Base-by-base conservation (phyloP, 2,888 invertebrate genomes). In the Leptopilina drosophilae region DNA sequence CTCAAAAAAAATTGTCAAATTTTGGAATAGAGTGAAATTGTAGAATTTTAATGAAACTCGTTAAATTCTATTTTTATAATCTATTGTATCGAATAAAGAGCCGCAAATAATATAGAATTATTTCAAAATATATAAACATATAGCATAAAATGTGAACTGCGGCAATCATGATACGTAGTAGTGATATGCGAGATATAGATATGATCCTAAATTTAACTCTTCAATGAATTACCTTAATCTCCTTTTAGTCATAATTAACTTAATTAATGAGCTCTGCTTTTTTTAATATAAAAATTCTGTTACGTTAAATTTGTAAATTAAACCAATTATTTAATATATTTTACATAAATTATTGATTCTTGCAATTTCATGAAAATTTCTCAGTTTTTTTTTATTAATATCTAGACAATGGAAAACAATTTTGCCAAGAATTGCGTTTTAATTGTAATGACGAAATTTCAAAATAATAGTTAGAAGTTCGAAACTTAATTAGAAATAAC, bases 151-250 rank as follows among this genome's bases (percentile, higher is more conserved):
- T 53, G 53, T 26, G 73, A 73, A 73, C 53, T 53, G 73, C 73
- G 73, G 33, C 73, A 73, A 73, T 73, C 56, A 73, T 73, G 73
- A 73, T 73, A 73, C 73, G 73, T 73, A 73, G 73, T 56, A 56
- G 73, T 73, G 73, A 73, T 73, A 56, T 9, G 53, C 33, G 73
- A 73, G 73, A 73, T 73, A 73, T 73, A 73, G 73, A 73, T 73
- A 73, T 73, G 73, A 33, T 53, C 73, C 73, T 73, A 73, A 73
- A 73, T 53, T 73, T 73, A 73, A 53, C 33, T 73, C 56, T 73
- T 73, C 73, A 73, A 26, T 73, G 53, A 73, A 73, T 73, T 56
- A 73, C 56, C 73, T 73, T 73, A 56, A 73, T 73, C 73, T 53
- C n/a, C n/a, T 20, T 73, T 73, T 56, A 56, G 56, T 14, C 33